phyloP scores from a whole-genome alignment of 2,888 invertebrate genomes.

The Drosophila atroscutellata region DNA sequence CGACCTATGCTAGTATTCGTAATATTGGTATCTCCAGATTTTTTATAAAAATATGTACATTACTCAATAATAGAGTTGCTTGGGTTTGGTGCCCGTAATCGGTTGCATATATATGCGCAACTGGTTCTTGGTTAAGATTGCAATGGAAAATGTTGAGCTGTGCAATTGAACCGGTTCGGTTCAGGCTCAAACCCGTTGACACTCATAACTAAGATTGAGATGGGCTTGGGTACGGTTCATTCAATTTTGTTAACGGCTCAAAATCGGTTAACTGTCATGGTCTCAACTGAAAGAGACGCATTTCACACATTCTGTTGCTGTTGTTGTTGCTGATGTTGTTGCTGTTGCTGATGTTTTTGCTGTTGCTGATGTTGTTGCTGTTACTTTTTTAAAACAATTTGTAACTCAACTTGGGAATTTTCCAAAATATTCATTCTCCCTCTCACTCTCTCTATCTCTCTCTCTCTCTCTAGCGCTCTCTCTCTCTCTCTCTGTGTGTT shows the following conservation, averaged over 20 bases:
- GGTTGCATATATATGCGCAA: neutral
- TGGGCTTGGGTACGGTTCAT: neutral
- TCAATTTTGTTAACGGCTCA: neutral
- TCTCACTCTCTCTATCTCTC: neutral
- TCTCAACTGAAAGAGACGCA: neutral
- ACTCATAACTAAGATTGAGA: neutral
- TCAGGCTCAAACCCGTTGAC: neutral
- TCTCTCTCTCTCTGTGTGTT: neutral
- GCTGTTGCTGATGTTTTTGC: neutral
- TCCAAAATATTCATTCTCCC: neutral
- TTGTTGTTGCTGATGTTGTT: neutral
- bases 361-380: conserved; percentile 3
- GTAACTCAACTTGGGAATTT: conserved; percentile 38
- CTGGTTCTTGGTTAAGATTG: neutral
- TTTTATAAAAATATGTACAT: too few relatives aligned
- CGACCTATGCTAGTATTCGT: too few relatives aligned
- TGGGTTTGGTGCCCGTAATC: too few relatives aligned
- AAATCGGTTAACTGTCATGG: neutral
- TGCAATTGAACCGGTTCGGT: neutral
- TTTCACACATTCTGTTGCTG: neutral
- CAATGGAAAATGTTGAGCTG: neutral
- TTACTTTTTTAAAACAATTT: conserved; percentile 39
- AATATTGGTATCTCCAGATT: neutral
- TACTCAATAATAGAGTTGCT: too few relatives aligned
- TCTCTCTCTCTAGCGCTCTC: neutral